Evolutionary conservation across 2,888 invertebrate genomes (phyloP).

Genomic region (Chymomyza procnemis): DNA sequence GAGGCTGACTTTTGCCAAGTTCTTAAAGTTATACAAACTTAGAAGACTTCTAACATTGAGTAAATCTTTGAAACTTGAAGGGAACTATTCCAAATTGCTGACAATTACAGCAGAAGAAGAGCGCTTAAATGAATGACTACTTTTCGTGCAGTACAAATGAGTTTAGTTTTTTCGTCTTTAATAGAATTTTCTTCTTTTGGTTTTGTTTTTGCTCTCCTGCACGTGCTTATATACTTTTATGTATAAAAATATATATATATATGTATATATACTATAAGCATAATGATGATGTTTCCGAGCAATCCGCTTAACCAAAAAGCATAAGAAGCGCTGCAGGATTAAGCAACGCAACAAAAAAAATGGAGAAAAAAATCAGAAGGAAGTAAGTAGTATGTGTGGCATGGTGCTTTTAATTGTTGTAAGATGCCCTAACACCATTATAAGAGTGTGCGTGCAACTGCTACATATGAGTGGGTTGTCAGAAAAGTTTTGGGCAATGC

Average conservation of each 20-base stretch:
- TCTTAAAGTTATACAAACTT: too few relatives aligned
- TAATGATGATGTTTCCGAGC: background rate
- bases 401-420: background rate
- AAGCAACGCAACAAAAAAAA: background rate
- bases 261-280: background rate
- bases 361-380: background rate
- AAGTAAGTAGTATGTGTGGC: background rate
- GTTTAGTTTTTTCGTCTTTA: background rate
- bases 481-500: background rate
- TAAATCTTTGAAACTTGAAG: background rate
- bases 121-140: background rate
- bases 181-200: background rate
- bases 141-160: background rate
- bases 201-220: background rate
- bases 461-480: background rate
- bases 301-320: background rate
- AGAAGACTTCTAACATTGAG: too few relatives aligned
- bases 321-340: background rate
- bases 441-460: background rate
- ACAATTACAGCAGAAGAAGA: background rate
- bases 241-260: too few relatives aligned
- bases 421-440: background rate
- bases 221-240: background rate
- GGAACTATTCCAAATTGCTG: background rate
- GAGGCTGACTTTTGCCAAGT: too few relatives aligned